Evolutionary conservation across 2,113 vertebrate species (phyloP), one percentile per base, ranked within the genome.

Genomic region (Psammodynastes pulverulentus): DNA sequence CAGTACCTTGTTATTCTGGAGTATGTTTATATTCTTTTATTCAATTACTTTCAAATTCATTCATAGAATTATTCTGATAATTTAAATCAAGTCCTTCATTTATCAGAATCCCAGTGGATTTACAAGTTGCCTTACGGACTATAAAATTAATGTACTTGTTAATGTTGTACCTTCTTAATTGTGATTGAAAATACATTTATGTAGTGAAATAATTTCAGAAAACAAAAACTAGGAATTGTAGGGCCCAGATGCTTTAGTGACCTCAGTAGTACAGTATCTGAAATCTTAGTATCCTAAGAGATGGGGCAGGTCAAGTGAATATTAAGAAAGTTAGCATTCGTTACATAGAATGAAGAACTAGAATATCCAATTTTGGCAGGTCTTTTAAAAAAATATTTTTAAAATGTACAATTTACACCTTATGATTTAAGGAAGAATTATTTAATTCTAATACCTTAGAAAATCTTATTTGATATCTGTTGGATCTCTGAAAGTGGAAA

Each of bases 51-150:
- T 91, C 17, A 39, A 67, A 39, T n/a, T 87, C 29, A 48, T 91
- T 48, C n/a, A 52, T 72, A 46, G 58, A 92, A n/a, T 87, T n/a
- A 10, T 79, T 4, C 17, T 87, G 84, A 92, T 58, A n/a, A 85
- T 91, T 89, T 94, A 92, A 93, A 84, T n/a, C 2, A 53, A 67
- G 9, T 58, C 52, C 93, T 94, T 89, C 3, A 62, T 92, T 53
- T 88, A 88, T 9, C 9, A 24, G 90, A 88, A 53, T 86, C 72
- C 43, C 45, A 49, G 21, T 58, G 46, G 46, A 67, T 87, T 87
- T 48, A 87, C 54, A 39, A 87, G 48, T 0, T 84, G 12, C 3
- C 93, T 95, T 93, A 87, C 23, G 89, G 92, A 92, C 23, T 49
- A 51, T 4, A 1, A 72, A 88, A 3, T 29, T 72, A 13, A 0